A percentile compares a stretch with the other conserved stretches of the same genome.
Evolutionary conservation across 1,140 invertebrate genomes (phyloP).

Genomic region (Heliconius nattereri): DNA sequence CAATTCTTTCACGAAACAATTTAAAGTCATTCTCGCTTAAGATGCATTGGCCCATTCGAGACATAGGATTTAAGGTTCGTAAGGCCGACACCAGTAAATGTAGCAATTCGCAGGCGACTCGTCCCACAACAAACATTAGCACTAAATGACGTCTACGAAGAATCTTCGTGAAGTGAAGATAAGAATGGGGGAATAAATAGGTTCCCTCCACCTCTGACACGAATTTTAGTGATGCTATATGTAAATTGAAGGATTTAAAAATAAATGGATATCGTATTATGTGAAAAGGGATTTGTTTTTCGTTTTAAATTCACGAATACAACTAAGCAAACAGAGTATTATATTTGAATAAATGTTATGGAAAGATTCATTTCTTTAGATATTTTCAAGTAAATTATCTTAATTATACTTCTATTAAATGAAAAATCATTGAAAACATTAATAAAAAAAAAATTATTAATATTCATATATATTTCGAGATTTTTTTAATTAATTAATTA

Average conservation of each 20-base stretch:
- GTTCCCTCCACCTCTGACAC: conserved; percentile 41
- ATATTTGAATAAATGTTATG: background rate
- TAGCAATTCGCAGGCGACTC: conserved; percentile 73
- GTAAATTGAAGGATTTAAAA: conserved; percentile 14
- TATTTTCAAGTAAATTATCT: too few relatives aligned
- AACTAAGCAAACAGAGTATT: background rate
- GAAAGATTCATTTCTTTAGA: too few relatives aligned
- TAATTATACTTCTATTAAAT: too few relatives aligned
- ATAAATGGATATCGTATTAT: background rate
- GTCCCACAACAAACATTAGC: conserved; percentile 72
- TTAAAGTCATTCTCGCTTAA: conserved; percentile 71
- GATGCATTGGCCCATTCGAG: conserved; percentile 77
- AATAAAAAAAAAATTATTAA: too few relatives aligned
- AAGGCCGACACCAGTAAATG: conserved; percentile 66
- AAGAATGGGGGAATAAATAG: conserved; percentile 68
- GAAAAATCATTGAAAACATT: too few relatives aligned
- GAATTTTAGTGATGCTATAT: conserved; percentile 20
- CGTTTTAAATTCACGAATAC: background rate
- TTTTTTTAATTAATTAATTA: background rate
- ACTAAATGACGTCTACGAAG: conserved; percentile 78
- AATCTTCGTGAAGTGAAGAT: conserved; percentile 66
- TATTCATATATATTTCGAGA: too few relatives aligned
- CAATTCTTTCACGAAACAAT: conserved; percentile 62
- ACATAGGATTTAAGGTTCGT: conserved; percentile 69
- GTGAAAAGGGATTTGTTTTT: background rate